A percentile compares a stretch with the other conserved stretches of the same genome.
Evolutionary conservation across 2,888 invertebrate genomes (phyloP).

Genomic region (Cetonia aurata): DNA sequence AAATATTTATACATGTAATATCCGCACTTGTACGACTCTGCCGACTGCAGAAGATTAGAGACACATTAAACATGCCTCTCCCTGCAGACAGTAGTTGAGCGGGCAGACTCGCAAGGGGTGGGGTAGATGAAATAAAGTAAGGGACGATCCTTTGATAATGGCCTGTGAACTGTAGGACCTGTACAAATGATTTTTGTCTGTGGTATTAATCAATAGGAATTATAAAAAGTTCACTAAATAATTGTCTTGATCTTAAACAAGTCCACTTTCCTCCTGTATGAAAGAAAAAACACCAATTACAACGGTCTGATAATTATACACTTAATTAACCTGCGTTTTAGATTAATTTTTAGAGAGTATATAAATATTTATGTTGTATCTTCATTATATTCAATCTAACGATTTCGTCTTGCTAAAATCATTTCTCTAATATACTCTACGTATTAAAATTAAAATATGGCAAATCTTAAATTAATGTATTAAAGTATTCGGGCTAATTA

Average conservation of each 20-base stretch:
- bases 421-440: no score
- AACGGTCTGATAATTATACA: slow-evolving; percentile 18
- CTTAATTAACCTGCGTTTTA: no score
- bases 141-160: slow-evolving; percentile 21
- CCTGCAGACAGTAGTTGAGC: slow-evolving; percentile 17
- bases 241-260: not conserved
- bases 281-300: slow-evolving; percentile 7
- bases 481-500: no score
- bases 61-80: slow-evolving; percentile 25
- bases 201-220: not conserved
- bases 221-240: not conserved
- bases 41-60: no score
- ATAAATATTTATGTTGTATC: no score
- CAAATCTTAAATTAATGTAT: no score
- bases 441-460: no score
- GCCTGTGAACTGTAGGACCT: not conserved
- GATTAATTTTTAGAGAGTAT: not conserved
- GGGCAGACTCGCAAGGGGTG: slow-evolving; percentile 31
- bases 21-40: no score
- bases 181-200: slow-evolving; percentile 3
- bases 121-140: slow-evolving; percentile 19
- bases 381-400: no score
- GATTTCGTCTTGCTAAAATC: no score
- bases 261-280: no score
- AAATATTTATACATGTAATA: not conserved